Percentiles rank a stretch among this genome's conserved stretches.
Evolutionary conservation across 2,113 vertebrate genomes (phyloP).

Genomic region (Xyliphius kryptos): DNA sequence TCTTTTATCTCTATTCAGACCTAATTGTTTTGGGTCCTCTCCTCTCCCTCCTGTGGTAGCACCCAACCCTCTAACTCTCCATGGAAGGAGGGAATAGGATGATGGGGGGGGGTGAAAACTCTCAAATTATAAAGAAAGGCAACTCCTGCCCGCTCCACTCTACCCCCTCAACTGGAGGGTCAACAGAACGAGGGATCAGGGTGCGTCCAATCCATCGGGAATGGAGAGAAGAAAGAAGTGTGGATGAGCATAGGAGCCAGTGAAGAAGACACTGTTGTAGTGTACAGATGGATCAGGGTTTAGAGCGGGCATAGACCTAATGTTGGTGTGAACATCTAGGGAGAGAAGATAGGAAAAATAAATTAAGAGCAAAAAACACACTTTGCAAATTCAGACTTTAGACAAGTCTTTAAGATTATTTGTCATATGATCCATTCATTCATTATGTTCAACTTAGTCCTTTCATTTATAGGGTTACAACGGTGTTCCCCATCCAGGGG

Average conservation of each 20-base stretch:
- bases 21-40: constrained; percentile 13
- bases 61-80: constrained; percentile 56
- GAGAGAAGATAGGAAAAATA: constrained; percentile 8
- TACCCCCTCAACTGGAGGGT: constrained; percentile 62
- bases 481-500: too few relatives aligned
- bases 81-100: constrained; percentile 44
- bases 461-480: too few relatives aligned
- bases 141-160: constrained; percentile 56
- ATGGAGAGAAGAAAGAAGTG: constrained; percentile 36
- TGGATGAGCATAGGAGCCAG: neutral
- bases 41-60: constrained; percentile 43
- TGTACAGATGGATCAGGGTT: constrained; percentile 24
- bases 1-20: too few relatives aligned
- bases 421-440: too few relatives aligned
- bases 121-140: constrained; percentile 41
- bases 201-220: constrained; percentile 50
- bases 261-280: constrained; percentile 1
- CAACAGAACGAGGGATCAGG: constrained; percentile 49
- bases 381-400: too few relatives aligned
- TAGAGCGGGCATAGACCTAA: constrained; percentile 15
- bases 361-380: too few relatives aligned
- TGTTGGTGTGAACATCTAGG: constrained; percentile 26
- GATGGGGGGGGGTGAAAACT: constrained; percentile 40
- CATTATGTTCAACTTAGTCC: too few relatives aligned
- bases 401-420: too few relatives aligned